phyloP scores from a whole-genome alignment of 2,888 invertebrate species.

The Spodoptera picta region DNA sequence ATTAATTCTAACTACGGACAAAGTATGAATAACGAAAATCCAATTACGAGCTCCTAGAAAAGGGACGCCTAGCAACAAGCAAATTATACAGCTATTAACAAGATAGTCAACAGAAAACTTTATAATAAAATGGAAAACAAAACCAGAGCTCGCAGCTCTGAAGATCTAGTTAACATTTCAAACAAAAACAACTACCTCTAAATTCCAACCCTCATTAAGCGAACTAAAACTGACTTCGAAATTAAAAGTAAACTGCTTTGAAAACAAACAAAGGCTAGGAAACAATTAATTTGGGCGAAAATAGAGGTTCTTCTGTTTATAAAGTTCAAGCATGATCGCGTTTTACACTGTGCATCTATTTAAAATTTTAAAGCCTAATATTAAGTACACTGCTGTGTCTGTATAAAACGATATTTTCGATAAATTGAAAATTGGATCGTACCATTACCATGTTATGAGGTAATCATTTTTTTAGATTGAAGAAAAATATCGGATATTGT shows the following conservation, averaged over 20 bases:
- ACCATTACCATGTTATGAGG: constrained; percentile 22
- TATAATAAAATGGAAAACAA: constrained; percentile 11
- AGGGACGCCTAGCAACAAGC: background rate
- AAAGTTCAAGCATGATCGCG: background rate
- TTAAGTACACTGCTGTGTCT: too few species aligned
- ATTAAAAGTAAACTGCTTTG: constrained; percentile 38
- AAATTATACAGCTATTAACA: constrained; percentile 14
- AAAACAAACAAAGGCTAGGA: constrained; percentile 32
- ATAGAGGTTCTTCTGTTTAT: constrained; percentile 4
- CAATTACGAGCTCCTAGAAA: background rate
- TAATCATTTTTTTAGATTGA: constrained; percentile 30
- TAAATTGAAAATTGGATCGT: too few species aligned
- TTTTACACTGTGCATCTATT: constrained; percentile 1
- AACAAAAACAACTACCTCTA: constrained; percentile 41
- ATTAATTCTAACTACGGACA: background rate
- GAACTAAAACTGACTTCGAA: constrained; percentile 42
- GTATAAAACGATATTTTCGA: constrained; percentile 12
- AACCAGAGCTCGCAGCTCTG: constrained; percentile 4
- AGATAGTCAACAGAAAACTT: constrained; percentile 9
- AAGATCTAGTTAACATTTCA: constrained; percentile 38
- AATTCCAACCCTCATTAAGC: constrained; percentile 31
- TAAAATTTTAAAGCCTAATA: too few species aligned
- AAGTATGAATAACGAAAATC: background rate
- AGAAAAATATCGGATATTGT: constrained; percentile 35
- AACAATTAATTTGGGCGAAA: constrained; percentile 32